Evolutionary conservation across 1,140 invertebrate genomes (phyloP), one percentile per base, ranked within the genome.

Genomic region (Anoplophora glabripennis): DNA sequence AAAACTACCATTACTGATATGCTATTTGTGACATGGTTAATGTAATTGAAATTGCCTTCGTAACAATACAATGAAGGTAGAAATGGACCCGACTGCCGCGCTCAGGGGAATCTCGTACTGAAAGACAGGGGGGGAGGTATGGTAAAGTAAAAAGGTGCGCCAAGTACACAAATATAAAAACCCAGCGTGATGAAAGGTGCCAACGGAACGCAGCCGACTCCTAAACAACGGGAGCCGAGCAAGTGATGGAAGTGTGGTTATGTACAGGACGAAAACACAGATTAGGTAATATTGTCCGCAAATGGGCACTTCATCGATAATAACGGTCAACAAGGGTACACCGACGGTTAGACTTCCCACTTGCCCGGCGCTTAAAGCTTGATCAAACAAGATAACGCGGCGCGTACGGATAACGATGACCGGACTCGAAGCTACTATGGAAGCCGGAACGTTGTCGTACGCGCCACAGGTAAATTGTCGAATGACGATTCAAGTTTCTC

Each of bases 1-100:
- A 48, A 61, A 59, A 64, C 62, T 69, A 67, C 65, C 36, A 47
- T 51, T 66, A 66, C 53, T 69, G 70, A 72, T 72, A 72, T 72
- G 70, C 70, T 72, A 70, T 68, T 58, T 36, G 63, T 69, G 66
- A 70, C 64, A 66, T 70, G 64, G 49, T 63, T 52, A 59, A 60
- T 51, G 53, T 58, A 41, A 17, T 53, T 53, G 52, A 17, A 41
- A 41, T 7, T 12, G n/a, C 38, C 38, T 28, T 28, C 21, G 21
- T 28, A 28, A 28, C 21, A 28, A 28, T 28, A 28, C 21, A 28
- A 28, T 28, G 21, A 28, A 28, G 21, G 21, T 28, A 28, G 21
- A 28, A 28, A 28, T 28, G 21, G 21, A 28, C 21, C 21, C 21
- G 21, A 28, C 21, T 28, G 21, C 21, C 21, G 21, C 21, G 36